A percentile compares a stretch with the other conserved stretches of the same genome.
phyloP scores from a whole-genome alignment of 1,140 invertebrate genomes.

The Belonocnema kinseyi region DNA sequence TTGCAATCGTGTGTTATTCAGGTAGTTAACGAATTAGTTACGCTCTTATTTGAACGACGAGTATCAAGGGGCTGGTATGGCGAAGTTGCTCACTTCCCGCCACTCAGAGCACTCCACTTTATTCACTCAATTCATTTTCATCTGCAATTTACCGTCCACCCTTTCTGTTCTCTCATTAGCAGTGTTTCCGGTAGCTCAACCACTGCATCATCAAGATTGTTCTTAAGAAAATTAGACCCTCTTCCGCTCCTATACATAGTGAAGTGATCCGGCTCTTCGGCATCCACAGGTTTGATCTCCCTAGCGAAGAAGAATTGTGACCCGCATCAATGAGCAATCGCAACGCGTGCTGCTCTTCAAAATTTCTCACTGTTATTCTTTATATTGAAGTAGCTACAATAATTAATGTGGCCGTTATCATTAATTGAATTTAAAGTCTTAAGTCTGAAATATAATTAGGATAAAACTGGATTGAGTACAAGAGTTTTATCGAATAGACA shows the following conservation, averaged over 20 bases:
- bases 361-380: not conserved
- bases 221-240: constrained; percentile 69
- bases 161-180: constrained; percentile 71
- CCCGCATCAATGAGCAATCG: constrained; percentile 13
- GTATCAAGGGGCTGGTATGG: constrained; percentile 41
- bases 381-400: not conserved
- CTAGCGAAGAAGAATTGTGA: constrained; percentile 29
- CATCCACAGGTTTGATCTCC: constrained; percentile 53
- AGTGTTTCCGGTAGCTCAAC: constrained; percentile 65
- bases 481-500: too few relatives aligned
- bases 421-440: too few relatives aligned
- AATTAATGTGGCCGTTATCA: too few relatives aligned
- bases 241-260: constrained; percentile 57
- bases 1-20: constrained; percentile 9
- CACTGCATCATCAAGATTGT: constrained; percentile 54
- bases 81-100: constrained; percentile 73
- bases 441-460: too few relatives aligned
- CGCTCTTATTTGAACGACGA: constrained; percentile 48
- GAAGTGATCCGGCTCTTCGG: constrained; percentile 56
- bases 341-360: constrained; percentile 12
- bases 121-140: constrained; percentile 75
- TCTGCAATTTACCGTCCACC: constrained; percentile 68
- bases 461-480: too few relatives aligned
- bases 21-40: constrained; percentile 34
- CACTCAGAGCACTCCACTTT: constrained; percentile 70